Percentiles rank a stretch among this genome's conserved stretches.
Evolutionary conservation across 2,888 invertebrate genomes (phyloP).

Genomic region (Cephalotes varians): DNA sequence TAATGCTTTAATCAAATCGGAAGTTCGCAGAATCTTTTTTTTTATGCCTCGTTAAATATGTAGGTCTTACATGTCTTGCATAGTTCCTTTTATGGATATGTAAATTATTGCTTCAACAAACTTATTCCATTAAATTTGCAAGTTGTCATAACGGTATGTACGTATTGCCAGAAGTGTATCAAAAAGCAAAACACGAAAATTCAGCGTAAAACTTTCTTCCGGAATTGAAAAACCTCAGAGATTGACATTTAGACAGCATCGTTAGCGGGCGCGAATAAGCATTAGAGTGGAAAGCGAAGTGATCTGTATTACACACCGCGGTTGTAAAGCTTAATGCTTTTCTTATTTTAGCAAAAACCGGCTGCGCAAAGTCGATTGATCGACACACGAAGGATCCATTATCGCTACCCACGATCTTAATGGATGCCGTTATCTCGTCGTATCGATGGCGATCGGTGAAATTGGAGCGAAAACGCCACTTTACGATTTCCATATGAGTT

Average conservation of each 20-base stretch:
- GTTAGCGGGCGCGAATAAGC: slow-evolving; percentile 27
- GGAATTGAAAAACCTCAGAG: slow-evolving; percentile 3
- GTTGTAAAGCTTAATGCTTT: slow-evolving; percentile 32
- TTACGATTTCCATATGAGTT: slow-evolving; percentile 40
- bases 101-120: slow-evolving; percentile 10
- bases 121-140: not conserved
- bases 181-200: slow-evolving; percentile 27
- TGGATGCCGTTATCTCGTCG: slow-evolving; percentile 52
- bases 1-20: not conserved
- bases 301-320: slow-evolving; percentile 26
- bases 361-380: slow-evolving; percentile 14
- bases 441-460: slow-evolving; percentile 52
- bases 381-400: slow-evolving; percentile 56
- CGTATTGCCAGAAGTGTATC: not conserved
- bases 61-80: not conserved
- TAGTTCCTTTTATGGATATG: not conserved
- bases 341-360: slow-evolving; percentile 50
- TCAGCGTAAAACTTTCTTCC: slow-evolving; percentile 28
- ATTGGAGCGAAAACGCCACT: slow-evolving; percentile 58
- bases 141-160: slow-evolving; percentile 34
- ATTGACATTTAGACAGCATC: slow-evolving; percentile 56
- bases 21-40: slow-evolving; percentile 3
- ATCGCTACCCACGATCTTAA: slow-evolving; percentile 63
- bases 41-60: not conserved
- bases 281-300: slow-evolving; percentile 46